phyloP scores from a whole-genome alignment of 2,797 vertebrate species.

The Acomys russatus region DNA sequence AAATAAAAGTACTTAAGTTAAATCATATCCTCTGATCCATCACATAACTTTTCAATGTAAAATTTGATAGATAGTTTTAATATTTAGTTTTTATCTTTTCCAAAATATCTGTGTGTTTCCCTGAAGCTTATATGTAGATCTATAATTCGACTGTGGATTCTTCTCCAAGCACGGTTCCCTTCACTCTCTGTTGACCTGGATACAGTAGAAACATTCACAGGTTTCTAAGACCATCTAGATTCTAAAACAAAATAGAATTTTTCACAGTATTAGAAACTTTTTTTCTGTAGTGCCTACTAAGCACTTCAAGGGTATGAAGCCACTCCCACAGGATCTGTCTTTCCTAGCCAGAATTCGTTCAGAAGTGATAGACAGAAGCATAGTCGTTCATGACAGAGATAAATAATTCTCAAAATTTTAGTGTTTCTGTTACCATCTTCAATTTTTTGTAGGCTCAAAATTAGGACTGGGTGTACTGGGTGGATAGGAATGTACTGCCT shows the following conservation, averaged over 20 bases:
- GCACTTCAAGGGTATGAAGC: neutral
- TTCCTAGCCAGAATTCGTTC: conserved; percentile 60
- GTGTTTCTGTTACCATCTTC: neutral
- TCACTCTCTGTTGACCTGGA: neutral
- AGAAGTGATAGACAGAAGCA: neutral
- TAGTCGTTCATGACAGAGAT: neutral
- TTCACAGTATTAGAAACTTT: neutral
- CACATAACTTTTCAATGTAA: neutral
- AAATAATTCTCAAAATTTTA: conserved; percentile 57
- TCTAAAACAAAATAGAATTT: conserved; percentile 50
- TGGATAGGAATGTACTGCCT: neutral
- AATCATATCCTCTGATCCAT: neutral
- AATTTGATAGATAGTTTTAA: neutral
- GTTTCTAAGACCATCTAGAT: neutral
- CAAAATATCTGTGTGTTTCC: neutral
- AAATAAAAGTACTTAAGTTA: conserved; percentile 32
- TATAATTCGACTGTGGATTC: neutral
- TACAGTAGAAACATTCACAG: conserved; percentile 1
- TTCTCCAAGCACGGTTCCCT: neutral
- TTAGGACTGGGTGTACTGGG: neutral
- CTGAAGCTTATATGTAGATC: neutral
- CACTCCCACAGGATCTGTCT: neutral
- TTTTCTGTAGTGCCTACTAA: conserved; percentile 13
- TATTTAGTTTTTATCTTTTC: neutral
- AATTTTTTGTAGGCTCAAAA: conserved; percentile 2